These are phyloP conservation scores for Colius striatus DNA, from an alignment of 2,113 vertebrate genomes.

Conservation along the genomic window DNA sequence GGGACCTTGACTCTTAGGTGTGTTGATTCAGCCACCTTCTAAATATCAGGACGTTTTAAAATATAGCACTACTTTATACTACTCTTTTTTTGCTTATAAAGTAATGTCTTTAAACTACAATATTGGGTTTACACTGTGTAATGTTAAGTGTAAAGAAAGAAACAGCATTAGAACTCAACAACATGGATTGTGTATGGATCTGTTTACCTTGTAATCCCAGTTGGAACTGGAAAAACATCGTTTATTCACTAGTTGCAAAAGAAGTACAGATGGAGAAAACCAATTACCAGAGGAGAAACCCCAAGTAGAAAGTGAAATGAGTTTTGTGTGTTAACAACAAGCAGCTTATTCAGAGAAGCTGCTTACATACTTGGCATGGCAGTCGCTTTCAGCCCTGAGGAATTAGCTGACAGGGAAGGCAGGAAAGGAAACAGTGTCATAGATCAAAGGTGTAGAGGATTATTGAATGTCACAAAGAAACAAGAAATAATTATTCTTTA, in stretches of 20 bases:
- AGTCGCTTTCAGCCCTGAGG: neutral
- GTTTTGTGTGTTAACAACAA: neutral
- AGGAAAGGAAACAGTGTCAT: neutral
- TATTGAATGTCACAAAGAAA: neutral
- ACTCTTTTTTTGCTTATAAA: neutral
- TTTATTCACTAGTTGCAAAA: neutral
- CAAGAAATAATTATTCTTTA: neutral
- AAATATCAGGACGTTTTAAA: neutral
- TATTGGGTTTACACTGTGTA: neutral
- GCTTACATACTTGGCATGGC: neutral
- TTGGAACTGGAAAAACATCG: neutral
- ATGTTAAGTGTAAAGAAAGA: neutral
- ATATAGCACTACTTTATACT: neutral
- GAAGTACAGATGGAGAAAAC: slow-evolving; percentile 6
- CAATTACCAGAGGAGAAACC: neutral
- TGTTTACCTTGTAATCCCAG: neutral
- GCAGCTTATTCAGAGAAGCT: neutral
- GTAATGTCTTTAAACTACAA: neutral
- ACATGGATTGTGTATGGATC: neutral
- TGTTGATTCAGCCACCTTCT: neutral
- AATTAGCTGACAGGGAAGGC: neutral
- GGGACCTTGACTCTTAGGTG: neutral
- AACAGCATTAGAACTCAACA: neutral
- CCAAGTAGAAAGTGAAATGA: neutral
- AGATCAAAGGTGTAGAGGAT: neutral